A percentile compares a stretch with the other conserved stretches of the same genome.
phyloP scores from a whole-genome alignment of 2,113 vertebrate species.

The Hepsetus odoe region DNA sequence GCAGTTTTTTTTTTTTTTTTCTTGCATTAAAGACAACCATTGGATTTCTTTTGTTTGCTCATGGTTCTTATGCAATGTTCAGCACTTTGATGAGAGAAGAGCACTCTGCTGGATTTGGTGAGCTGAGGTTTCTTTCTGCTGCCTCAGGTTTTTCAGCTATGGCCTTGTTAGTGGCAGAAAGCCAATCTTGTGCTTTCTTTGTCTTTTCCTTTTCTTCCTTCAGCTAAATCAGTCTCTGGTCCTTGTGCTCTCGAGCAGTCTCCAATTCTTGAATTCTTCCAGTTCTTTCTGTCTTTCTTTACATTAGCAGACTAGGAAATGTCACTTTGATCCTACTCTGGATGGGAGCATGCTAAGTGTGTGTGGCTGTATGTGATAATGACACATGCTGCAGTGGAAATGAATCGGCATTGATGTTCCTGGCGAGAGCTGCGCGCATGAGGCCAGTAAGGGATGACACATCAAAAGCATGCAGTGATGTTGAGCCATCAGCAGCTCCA shows the following conservation, averaged over 20 bases:
- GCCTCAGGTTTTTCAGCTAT: not conserved
- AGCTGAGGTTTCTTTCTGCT: not conserved
- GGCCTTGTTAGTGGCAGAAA: not conserved
- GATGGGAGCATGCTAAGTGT: not conserved
- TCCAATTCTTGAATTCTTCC: not conserved
- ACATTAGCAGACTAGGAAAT: not conserved
- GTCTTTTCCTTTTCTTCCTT: too few relatives aligned
- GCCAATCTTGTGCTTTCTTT: not conserved
- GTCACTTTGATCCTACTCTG: not conserved
- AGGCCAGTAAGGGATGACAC: slow-evolving; percentile 22
- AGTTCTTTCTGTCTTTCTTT: not conserved
- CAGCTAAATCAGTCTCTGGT: not conserved
- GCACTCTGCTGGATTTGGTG: slow-evolving; percentile 21
- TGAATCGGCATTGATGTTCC: slow-evolving; percentile 18
- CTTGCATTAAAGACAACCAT: slow-evolving; percentile 52
- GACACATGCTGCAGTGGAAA: slow-evolving; percentile 27
- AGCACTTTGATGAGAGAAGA: slow-evolving; percentile 31
- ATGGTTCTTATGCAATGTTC: slow-evolving; percentile 58
- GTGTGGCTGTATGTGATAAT: not conserved
- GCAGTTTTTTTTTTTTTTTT: too few relatives aligned
- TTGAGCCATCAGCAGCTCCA: slow-evolving; percentile 25
- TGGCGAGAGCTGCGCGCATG: slow-evolving; percentile 9
- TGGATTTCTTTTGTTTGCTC: slow-evolving; percentile 27
- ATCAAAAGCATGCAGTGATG: slow-evolving; percentile 38
- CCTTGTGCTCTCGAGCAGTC: too few relatives aligned